Conservation (phyloP, 2,113 vertebrate genomes). For the Chrysemys picta region DNA sequence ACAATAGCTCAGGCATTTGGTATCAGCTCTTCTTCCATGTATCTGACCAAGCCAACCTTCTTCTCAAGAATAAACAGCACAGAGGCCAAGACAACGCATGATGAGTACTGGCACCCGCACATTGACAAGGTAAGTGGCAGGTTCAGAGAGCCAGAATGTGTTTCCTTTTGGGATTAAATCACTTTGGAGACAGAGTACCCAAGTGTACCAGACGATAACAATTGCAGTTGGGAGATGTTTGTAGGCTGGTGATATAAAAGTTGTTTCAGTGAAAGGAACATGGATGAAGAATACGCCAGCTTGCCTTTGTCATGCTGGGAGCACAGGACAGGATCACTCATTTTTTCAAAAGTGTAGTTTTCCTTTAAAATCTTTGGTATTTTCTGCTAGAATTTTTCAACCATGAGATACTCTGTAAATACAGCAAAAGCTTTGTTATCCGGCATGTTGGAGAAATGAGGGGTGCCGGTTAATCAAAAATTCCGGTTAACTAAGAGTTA, state of each 20-base stretch:
- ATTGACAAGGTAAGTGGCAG: conserved; percentile 89
- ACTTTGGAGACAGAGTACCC: background rate
- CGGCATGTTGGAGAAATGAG: too few species aligned
- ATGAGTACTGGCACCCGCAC: conserved; percentile 97
- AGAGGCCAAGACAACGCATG: conserved; percentile 87
- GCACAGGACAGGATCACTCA: fast-evolving
- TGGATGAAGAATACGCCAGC: background rate
- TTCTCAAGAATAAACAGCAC: conserved; percentile 97
- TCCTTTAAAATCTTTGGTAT: background rate
- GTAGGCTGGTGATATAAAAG: background rate
- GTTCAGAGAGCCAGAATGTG: background rate
- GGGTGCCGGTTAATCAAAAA: too few species aligned
- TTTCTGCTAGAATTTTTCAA: background rate
- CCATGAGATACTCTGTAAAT: background rate
- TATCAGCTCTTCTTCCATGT: conserved; percentile 81
- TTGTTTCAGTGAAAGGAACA: background rate
- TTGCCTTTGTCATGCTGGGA: background rate
- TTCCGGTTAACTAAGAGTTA: too few species aligned
- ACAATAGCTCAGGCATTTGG: conserved; percentile 86
- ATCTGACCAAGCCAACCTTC: conserved; percentile 97
- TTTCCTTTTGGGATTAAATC: background rate
- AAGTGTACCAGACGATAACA: background rate
- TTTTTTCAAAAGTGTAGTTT: background rate
- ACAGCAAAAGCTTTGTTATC: too few species aligned
- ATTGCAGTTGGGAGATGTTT: background rate